Evolutionary conservation across 2,113 vertebrate genomes (phyloP), one percentile per base, ranked within the genome.

Genomic region (Cavia porcellus): DNA sequence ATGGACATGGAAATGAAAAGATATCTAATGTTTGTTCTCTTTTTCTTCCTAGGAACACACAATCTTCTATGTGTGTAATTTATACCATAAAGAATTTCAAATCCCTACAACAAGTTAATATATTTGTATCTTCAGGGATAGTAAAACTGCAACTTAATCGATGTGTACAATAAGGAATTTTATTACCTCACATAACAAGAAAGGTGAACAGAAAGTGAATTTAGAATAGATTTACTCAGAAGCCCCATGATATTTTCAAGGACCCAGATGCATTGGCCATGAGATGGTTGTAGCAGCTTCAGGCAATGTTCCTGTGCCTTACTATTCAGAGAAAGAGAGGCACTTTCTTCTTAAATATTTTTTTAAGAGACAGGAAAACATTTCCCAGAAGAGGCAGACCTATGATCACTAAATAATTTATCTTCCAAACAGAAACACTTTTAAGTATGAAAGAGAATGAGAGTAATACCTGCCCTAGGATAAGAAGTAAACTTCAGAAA

Each of bases 341-440:
- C 28, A 57, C 32, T 88, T 72, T 77, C 55, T 87, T 45, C 5
- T 68, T n/a, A n/a, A 89, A 84, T 5, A 8, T 81, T 45, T 89
- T 72, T 89, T 75, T 55, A 68, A 88, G n/a, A 59, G 92, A 66
- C 87, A 82, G 10, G 6, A 86, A 83, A 82, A 17, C 8, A 61
- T 86, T 89, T 93, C 97, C 30, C 24, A 81, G 42, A 89, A 93
- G 66, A 75, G 50, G 0, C 3, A 10, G 42, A 83, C 30, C 66
- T 70, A 57, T 28, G 20, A 7, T 93, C 19, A 96, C 68, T 93
- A 84, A 79, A 50, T 81, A 62, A 90, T 88, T 81, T 50, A 64
- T 93, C 42, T 81, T 86, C 22, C 74, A 92, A 38, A 88, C 19
- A 24, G 42, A 91, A 9, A 59, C 4, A 28, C 11, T 81, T 95